A percentile compares a stretch with the other conserved stretches of the same genome.
These are phyloP conservation scores for Trichonephila clavata DNA, from an alignment of 1,140 invertebrate genomes.

Conservation along the genomic window DNA sequence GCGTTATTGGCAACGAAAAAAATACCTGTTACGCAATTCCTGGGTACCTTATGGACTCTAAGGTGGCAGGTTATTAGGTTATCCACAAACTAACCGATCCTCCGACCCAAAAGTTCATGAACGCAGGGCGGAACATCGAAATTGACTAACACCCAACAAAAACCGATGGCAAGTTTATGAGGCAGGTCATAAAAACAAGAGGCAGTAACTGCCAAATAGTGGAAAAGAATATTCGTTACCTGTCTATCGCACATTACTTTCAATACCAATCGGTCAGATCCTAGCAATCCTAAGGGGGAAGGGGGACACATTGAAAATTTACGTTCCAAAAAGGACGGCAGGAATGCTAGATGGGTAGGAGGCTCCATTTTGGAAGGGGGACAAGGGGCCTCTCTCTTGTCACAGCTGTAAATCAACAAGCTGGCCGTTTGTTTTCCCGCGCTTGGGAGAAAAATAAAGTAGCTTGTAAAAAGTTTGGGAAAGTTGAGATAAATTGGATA, in stretches of 20 bases:
- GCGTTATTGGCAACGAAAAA: neutral
- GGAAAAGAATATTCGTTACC: constrained; percentile 2
- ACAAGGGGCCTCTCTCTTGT: constrained; percentile 2
- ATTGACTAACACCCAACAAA: constrained; percentile 9
- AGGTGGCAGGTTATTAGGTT: constrained; percentile 13
- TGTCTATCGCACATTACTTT: neutral
- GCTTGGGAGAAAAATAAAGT: constrained; percentile 49
- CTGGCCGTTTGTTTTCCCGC: constrained; percentile 50
- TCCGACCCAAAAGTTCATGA: neutral
- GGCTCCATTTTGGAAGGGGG: neutral
- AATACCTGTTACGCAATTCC: neutral
- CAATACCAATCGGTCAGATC: neutral
- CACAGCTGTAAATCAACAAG: constrained; percentile 59
- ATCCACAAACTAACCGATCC: neutral
- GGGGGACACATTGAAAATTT: neutral
- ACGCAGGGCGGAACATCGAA: neutral
- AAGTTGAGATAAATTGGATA: constrained; percentile 57
- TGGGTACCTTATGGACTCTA: neutral
- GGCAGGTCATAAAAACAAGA: neutral
- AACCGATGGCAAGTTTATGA: constrained; percentile 44
- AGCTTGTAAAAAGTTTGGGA: constrained; percentile 59
- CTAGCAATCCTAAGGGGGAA: no score
- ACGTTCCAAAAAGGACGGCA: neutral
- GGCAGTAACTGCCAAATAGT: constrained; percentile 33
- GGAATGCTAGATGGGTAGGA: neutral